Evolutionary conservation across 2,797 vertebrate species (phyloP), one percentile per base, ranked within the genome.

Genomic region (Anguilla pacifica): DNA sequence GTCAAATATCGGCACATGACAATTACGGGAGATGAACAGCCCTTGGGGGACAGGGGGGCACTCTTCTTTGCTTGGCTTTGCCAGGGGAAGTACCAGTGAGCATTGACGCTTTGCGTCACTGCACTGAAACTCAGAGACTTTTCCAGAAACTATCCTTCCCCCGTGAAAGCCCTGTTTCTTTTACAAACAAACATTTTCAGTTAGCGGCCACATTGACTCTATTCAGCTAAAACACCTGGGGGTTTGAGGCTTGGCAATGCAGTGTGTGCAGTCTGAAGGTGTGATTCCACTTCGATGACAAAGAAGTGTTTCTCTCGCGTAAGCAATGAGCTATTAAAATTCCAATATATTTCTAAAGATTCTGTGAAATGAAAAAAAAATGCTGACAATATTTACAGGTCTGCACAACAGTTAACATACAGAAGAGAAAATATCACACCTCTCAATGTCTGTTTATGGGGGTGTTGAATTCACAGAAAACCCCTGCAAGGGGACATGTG

Each of bases 21-120:
- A 91, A 90, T 91, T 92, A 88, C 90, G 87, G 90, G 89, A 89
- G 84, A 70, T 89, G 92, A 92, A 94, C 88, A 57, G 91, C 89
- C 90, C 89, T 82, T 51, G 10, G 35, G 46, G 89, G 15, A 19
- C 57, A 19, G 11, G 53, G 35, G 5, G 39, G 51, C 31, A 5
- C 4, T 43, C 5, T 83, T 43, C 5, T 83, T 86, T 51, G 9
- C 11, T 31, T 39, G 87, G 59, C 25, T 19, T 81, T 22, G n/a
- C 77, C 5, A 43, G 39, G 22, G 39, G n/a, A 25, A 49, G 25
- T 51, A 51, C 17, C 22, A 39, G 25, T n/a, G 74, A 77, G 39
- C 74, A 35, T 31, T 35, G 46, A 74, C 51, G 39, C 83, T 53
- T 87, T 89, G 82, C 86, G 57, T 85, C 79, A 25, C 83, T 67